Percentiles rank a stretch among this genome's conserved stretches.
phyloP scores from a whole-genome alignment of 1,140 invertebrate genomes.

The Marisa cornuarietis region DNA sequence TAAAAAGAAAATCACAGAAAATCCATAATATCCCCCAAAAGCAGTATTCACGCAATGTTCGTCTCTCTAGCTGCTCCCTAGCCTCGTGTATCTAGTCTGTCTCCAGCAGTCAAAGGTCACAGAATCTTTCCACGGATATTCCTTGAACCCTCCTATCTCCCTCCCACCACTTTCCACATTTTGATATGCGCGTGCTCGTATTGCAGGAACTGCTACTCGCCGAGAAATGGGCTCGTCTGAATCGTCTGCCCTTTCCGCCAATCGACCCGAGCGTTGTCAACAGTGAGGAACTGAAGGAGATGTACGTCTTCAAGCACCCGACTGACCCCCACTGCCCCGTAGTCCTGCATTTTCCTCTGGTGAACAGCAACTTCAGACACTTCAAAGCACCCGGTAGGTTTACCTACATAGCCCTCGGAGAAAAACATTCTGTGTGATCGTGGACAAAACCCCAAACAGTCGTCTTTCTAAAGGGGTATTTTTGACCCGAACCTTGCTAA shows the following conservation, averaged over 20 bases:
- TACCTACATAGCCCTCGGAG: neutral
- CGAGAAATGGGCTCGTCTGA: slow-evolving; percentile 67
- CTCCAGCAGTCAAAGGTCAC: no score
- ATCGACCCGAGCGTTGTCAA: slow-evolving; percentile 63
- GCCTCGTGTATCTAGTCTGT: no score
- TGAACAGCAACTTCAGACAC: slow-evolving; percentile 66
- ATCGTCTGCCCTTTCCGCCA: slow-evolving; percentile 67
- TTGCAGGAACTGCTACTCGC: slow-evolving; percentile 66
- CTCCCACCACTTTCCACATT: no score
- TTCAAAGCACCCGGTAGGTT: slow-evolving; percentile 65
- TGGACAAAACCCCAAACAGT: neutral
- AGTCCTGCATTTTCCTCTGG: slow-evolving; percentile 67
- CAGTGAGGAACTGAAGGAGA: slow-evolving; percentile 65
- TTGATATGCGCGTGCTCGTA: no score
- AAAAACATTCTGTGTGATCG: neutral
- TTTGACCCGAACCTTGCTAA: no score
- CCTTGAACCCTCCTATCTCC: no score
- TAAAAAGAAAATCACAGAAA: no score
- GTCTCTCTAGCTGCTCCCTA: no score
- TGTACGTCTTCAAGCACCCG: slow-evolving; percentile 68
- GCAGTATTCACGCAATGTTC: no score
- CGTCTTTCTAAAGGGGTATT: neutral
- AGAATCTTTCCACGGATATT: no score
- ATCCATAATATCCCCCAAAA: no score
- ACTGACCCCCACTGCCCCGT: slow-evolving; percentile 66